Conservation (phyloP, 2,888 invertebrate genomes). For the Caenorhabditis plicata region DNA sequence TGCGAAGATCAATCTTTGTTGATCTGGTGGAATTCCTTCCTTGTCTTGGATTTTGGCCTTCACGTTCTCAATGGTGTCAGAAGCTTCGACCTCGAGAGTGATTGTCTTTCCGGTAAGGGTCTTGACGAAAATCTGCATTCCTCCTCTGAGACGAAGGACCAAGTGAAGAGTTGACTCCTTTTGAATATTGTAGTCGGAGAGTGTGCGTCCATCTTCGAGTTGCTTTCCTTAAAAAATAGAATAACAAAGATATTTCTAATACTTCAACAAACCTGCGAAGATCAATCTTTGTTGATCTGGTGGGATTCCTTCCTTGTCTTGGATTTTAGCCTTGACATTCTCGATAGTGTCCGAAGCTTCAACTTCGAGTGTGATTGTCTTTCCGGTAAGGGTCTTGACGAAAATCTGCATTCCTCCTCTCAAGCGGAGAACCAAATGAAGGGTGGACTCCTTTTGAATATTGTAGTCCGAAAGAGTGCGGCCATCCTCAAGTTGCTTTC, state of each 20-base stretch:
- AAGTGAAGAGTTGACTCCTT: slow-evolving; percentile 52
- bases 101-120: slow-evolving; percentile 86
- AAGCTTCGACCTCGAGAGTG: slow-evolving; percentile 43
- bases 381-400: slow-evolving; percentile 83
- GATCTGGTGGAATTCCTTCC: slow-evolving; percentile 46
- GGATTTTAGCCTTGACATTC: slow-evolving; percentile 41
- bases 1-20: slow-evolving; percentile 73
- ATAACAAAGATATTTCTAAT: slow-evolving; percentile 50
- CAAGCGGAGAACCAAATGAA: slow-evolving; percentile 51
- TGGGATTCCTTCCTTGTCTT: slow-evolving; percentile 44
- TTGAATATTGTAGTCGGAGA: slow-evolving; percentile 51
- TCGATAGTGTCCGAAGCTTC: slow-evolving; percentile 42
- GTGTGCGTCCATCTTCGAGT: slow-evolving; percentile 39
- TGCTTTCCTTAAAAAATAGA: slow-evolving; percentile 18
- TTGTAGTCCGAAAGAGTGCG: slow-evolving; percentile 56
- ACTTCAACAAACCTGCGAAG: slow-evolving; percentile 42
- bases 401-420: slow-evolving; percentile 83
- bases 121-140: slow-evolving; percentile 93
- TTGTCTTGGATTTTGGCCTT: slow-evolving; percentile 46
- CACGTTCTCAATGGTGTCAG: slow-evolving; percentile 43
- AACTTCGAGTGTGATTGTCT: slow-evolving; percentile 74
- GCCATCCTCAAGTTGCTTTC: slow-evolving; percentile 74
- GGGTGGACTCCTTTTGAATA: slow-evolving; percentile 51
- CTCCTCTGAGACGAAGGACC: slow-evolving; percentile 46
- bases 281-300: slow-evolving; percentile 42